phyloP scores from a whole-genome alignment of 2,797 vertebrate species.

The Tiaroga cobitis region DNA sequence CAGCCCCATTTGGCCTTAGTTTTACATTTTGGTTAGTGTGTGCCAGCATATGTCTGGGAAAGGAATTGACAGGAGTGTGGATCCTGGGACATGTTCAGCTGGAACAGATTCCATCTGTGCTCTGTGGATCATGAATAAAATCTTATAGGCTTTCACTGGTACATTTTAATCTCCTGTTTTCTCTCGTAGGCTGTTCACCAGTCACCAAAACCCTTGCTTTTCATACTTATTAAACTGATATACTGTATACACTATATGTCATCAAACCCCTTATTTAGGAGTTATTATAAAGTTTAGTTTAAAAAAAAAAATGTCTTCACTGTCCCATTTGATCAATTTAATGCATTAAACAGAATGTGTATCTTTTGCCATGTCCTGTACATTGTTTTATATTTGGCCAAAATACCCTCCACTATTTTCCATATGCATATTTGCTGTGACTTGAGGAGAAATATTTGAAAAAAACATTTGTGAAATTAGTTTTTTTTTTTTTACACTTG shows the following conservation, averaged over 20 bases:
- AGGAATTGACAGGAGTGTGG: constrained; percentile 47
- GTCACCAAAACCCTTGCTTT: not conserved
- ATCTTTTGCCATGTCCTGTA: not conserved
- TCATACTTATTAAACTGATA: not conserved
- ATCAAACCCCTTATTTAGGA: not conserved
- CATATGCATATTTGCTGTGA: not conserved
- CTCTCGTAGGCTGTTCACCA: not conserved
- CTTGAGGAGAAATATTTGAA: not conserved
- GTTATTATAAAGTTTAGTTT: not conserved
- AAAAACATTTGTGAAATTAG: not conserved
- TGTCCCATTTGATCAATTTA: not conserved
- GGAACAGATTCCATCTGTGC: constrained; percentile 25
- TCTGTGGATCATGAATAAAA: constrained; percentile 32
- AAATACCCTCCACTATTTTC: not conserved
- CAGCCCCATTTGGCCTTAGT: constrained; percentile 2
- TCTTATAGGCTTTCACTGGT: constrained; percentile 30
- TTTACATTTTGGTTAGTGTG: constrained; percentile 10
- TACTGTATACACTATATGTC: not conserved
- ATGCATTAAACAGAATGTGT: not conserved
- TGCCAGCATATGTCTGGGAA: constrained; percentile 33
- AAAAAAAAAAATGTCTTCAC: not conserved
- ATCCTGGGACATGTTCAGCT: constrained; percentile 41
- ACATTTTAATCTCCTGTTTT: constrained; percentile 39
- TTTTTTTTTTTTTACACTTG: accelerated
- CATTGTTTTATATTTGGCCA: not conserved